These are phyloP conservation scores for Lasioglossum oenotherae DNA, from an alignment of 2,888 invertebrate genomes.

Conservation along the genomic window DNA sequence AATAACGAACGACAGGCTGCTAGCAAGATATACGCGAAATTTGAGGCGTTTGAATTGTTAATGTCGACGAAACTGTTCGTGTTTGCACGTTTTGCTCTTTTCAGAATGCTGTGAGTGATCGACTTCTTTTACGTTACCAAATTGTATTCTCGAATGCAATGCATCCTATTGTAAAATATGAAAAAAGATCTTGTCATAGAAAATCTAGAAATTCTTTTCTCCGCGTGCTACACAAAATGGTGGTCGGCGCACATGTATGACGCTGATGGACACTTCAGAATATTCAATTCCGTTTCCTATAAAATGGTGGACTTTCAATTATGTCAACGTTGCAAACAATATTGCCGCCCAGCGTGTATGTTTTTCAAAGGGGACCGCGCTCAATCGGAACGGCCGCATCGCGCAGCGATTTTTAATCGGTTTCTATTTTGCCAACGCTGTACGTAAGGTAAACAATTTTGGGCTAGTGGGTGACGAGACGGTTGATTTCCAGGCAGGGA, in stretches of 20 bases:
- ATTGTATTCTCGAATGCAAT: no score
- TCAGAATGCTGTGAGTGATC: no score
- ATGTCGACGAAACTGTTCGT: no score
- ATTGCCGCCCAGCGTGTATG: background rate
- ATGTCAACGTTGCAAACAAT: background rate
- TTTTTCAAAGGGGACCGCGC: background rate
- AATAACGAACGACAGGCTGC: background rate
- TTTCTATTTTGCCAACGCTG: background rate
- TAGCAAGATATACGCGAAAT: no score
- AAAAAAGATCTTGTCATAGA: no score
- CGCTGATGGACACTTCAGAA: background rate
- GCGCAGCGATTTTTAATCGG: background rate
- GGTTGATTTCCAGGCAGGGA: slow-evolving; percentile 85
- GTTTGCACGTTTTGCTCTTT: no score
- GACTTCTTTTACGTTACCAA: no score
- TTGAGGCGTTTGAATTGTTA: no score
- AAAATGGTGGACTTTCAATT: background rate
- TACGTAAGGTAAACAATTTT: background rate
- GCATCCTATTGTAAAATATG: no score
- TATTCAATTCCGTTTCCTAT: background rate
- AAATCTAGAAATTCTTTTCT: no score
- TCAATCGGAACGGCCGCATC: background rate
- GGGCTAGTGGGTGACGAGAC: background rate
- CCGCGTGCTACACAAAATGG: no score
- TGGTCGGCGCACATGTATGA: no score